Evolutionary conservation across 2,113 vertebrate genomes (phyloP).

Genomic region (Phyllostomus hastatus): DNA sequence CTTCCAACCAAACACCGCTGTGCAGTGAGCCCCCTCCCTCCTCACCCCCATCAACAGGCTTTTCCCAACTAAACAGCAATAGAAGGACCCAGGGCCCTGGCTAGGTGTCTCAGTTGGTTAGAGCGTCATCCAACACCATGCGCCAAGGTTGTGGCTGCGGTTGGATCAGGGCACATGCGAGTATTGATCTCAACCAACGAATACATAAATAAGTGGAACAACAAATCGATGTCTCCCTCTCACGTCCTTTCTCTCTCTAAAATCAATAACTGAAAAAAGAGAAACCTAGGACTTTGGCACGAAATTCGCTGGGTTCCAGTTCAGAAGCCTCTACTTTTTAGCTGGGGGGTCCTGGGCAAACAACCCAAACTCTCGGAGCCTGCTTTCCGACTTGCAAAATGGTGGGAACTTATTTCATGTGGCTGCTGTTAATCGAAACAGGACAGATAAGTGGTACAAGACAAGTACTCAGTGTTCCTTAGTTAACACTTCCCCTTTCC

Average conservation of each 20-base stretch:
- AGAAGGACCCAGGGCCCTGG: not conserved
- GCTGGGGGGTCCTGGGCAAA: not conserved
- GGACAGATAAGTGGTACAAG: too few species aligned
- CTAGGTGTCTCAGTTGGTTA: too few species aligned
- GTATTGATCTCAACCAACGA: too few species aligned
- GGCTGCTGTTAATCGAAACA: not conserved
- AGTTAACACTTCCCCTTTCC: not conserved
- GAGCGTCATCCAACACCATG: too few species aligned
- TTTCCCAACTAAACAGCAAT: not conserved
- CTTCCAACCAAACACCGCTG: not conserved
- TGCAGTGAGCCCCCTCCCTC: rapidly evolving
- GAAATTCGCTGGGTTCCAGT: not conserved
- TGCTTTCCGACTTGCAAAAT: not conserved
- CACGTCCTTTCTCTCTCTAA: too few species aligned
- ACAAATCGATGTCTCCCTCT: too few species aligned
- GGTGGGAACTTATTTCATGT: not conserved
- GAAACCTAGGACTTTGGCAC: not conserved
- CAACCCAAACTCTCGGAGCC: not conserved
- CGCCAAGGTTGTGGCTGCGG: too few species aligned
- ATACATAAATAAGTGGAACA: too few species aligned
- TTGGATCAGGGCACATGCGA: too few species aligned
- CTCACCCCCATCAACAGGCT: rapidly evolving
- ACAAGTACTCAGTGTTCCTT: not conserved
- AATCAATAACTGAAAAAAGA: too few species aligned
- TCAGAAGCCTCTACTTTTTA: not conserved